Evolutionary conservation across 1,140 invertebrate species (phyloP), one percentile per base, ranked within the genome.

Genomic region (Drosophila nannoptera): DNA sequence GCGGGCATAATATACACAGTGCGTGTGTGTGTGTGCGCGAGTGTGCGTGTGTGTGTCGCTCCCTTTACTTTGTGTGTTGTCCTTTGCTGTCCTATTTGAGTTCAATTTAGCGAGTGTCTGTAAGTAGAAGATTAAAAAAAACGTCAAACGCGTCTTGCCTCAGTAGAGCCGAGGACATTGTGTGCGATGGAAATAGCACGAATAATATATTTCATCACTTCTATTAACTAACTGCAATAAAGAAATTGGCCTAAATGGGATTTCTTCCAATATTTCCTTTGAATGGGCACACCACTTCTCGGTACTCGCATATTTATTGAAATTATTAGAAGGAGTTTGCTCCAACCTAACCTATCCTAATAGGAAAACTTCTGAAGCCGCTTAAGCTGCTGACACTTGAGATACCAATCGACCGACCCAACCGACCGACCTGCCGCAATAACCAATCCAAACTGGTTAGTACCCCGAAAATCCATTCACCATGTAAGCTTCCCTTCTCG

Each of bases 391-490:
- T 22, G 22, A 22, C 22, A 22, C 22, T 22, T 22, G 3, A 22
- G 22, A 22, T 3, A 22, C 22, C 22, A 22, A 22, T 3, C 22
- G 22, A 22, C 22, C 22, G 22, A 22, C 22, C 40, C 22, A 63
- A 16, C 7, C 82, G 82, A 88, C 87, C 83, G 82, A 88, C 87
- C 87, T 88, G 82, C 69, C 75, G 31, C 82, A 88, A 88, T 87
- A 88, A 88, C 87, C 77, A 71, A 88, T 58, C 65, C 52, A 84
- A 88, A 88, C 87, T 88, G 78, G 87, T 88, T 88, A 73, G 61
- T 68, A 54, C 45, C 69, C 48, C 63, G 63, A n/a, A 22, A 65
- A 60, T 38, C 68, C 49, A 77, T 55, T 60, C 35, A 46, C 49
- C 62, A 69, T 63, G 76, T 77, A 80, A 66, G 32, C 82, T 84